Evolutionary conservation across 2,888 invertebrate species (phyloP).

Genomic region (Pelosia muscerda): DNA sequence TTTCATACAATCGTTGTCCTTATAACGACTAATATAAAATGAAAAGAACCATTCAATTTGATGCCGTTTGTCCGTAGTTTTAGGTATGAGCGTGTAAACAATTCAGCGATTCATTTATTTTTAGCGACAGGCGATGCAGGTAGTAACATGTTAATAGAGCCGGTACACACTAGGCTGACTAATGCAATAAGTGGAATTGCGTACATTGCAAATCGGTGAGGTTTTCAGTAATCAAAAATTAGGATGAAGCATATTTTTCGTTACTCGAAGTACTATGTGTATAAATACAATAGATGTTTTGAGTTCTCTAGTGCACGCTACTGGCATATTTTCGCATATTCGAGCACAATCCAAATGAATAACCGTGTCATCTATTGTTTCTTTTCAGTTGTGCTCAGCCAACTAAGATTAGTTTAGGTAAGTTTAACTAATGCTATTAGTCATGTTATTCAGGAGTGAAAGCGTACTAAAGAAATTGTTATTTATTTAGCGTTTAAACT

Average conservation of each 20-base stretch:
- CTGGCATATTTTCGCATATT: constrained; percentile 1
- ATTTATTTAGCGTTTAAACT: neutral
- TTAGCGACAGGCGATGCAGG: no score
- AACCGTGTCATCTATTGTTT: neutral
- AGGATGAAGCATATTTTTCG: neutral
- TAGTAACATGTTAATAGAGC: neutral
- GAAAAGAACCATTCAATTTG: no score
- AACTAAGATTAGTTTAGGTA: neutral
- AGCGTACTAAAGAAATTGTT: neutral
- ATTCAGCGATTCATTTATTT: no score
- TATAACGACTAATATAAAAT: no score
- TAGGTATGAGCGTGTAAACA: no score
- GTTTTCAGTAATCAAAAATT: neutral
- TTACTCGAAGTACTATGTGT: neutral
- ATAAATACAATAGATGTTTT: constrained; percentile 3
- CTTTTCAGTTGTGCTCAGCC: neutral
- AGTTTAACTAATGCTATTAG: constrained; percentile 1
- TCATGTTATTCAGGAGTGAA: neutral
- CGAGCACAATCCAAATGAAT: neutral
- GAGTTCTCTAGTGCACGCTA: neutral
- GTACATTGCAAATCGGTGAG: neutral
- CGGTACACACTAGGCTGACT: neutral
- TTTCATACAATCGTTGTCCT: no score
- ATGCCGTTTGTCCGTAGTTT: no score
- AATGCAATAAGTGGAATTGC: neutral